Evolutionary conservation across 2,888 invertebrate species (phyloP), one percentile per base, ranked within the genome.

Genomic region (Muschampia plurimacula): DNA sequence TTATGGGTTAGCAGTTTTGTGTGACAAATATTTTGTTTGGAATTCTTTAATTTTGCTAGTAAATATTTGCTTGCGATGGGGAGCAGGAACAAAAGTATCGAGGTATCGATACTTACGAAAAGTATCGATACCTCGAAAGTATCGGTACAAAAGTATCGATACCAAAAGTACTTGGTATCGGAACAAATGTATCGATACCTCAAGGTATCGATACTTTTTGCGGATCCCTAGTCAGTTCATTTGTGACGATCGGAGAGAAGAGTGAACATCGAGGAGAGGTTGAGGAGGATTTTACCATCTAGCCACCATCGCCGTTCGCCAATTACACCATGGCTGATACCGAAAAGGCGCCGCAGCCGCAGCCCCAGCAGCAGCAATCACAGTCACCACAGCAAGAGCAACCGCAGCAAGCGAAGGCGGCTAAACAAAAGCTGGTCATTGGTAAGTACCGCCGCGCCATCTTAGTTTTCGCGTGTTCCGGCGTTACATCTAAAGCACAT

Each of bases 281-380:
- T 95, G 96, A 96, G 96, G 96, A 96, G 96, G 96, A 95, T 95
- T 95, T 95, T 95, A 95, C 95, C 95, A 95, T 95, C 95, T 95
- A 93, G 92, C 94, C 95, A 96, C 96, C 96, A 96, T 96, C 96
- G 96, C 96, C 96, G 95, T 95, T 96, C 96, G 95, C 96, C 95
- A 96, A 96, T 95, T 96, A 96, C 96, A 96, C 96, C 97, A 98
- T 98, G 98, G 98, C 98, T 97, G 98, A 98, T 97, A 97, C 98
- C 96, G 98, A 97, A 95, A 97, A 97, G 95, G 96, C 96, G 95
- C 96, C 96, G 96, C 94, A 96, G 95, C 92, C 96, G 95, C 95
- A 95, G 91, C 94, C 92, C 84, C 93, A 94, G 86, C 94, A 89
- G 84, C 89, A 96, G 95, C n/a, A 15, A 52, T 13, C 13, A 13